These are phyloP conservation scores for Halcyon smyrnensis DNA, from an alignment of 2,797 vertebrate genomes.

Conservation along the genomic window DNA sequence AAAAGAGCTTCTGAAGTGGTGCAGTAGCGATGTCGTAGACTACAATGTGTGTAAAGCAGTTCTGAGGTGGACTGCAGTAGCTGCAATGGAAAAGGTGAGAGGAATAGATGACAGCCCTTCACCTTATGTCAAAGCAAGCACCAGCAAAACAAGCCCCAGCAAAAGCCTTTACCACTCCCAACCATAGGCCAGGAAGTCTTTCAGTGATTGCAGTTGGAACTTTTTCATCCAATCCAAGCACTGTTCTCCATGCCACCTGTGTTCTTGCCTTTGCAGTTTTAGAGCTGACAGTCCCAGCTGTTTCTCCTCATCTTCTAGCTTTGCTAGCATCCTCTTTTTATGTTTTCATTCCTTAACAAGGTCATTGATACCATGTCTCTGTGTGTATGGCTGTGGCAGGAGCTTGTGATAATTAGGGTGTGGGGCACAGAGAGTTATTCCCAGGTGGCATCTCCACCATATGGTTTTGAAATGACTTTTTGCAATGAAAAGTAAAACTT, in stretches of 20 bases:
- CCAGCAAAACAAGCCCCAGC: background rate
- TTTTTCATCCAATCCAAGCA: background rate
- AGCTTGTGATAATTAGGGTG: background rate
- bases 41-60: background rate
- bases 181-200: background rate
- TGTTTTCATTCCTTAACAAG: background rate
- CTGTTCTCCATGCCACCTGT: background rate
- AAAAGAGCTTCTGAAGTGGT: background rate
- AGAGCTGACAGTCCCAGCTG: background rate
- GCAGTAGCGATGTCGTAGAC: background rate
- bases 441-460: background rate
- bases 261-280: background rate
- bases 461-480: background rate
- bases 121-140: background rate
- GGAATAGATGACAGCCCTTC: background rate
- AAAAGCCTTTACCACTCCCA: background rate
- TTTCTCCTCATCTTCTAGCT: background rate
- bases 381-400: background rate
- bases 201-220: background rate
- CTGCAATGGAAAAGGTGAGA: background rate
- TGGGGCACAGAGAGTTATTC: background rate
- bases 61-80: background rate
- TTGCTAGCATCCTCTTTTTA: background rate
- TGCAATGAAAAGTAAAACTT: background rate
- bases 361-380: background rate